Conservation (phyloP, 2,888 invertebrate genomes). For the Emmelina monodactyla region DNA sequence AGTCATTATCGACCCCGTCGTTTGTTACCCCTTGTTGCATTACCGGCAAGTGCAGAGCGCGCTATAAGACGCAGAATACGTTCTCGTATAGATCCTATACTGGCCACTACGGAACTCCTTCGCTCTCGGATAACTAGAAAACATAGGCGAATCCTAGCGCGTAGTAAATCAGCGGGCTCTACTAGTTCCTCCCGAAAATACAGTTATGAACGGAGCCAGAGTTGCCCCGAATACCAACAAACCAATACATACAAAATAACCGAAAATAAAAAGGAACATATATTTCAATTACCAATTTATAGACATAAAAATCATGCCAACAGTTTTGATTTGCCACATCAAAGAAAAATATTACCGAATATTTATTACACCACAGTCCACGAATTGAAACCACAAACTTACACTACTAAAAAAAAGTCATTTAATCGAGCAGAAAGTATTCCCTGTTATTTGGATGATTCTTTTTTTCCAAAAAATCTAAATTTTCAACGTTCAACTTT, state of each 20-base stretch:
- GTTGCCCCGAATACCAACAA: conserved; percentile 37
- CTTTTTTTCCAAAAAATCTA: too few species aligned
- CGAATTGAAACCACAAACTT: too few species aligned
- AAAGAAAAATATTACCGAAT: too few species aligned
- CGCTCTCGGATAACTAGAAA: conserved; percentile 27
- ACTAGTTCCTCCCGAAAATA: conserved; percentile 25
- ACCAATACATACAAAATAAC: conserved; percentile 37
- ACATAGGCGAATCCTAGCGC: conserved; percentile 29
- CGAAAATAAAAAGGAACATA: conserved; percentile 32
- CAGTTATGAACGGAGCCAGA: conserved; percentile 37
- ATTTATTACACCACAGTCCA: too few species aligned
- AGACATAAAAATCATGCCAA: neutral
- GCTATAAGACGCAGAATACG: conserved; percentile 27
- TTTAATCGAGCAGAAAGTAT: neutral
- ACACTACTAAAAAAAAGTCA: too few species aligned
- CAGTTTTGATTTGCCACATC: too few species aligned
- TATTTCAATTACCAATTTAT: conserved; percentile 23
- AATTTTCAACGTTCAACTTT: too few species aligned
- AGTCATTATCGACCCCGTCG: conserved; percentile 23
- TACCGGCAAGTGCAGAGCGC: conserved; percentile 29
- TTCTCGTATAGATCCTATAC: conserved; percentile 16
- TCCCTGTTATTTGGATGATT: neutral
- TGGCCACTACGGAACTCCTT: conserved; percentile 16
- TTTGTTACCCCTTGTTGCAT: conserved; percentile 29
- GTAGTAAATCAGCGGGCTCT: conserved; percentile 42